These are phyloP conservation scores for Aphyosemion australe DNA, from an alignment of 2,113 vertebrate genomes.

Conservation along the genomic window DNA sequence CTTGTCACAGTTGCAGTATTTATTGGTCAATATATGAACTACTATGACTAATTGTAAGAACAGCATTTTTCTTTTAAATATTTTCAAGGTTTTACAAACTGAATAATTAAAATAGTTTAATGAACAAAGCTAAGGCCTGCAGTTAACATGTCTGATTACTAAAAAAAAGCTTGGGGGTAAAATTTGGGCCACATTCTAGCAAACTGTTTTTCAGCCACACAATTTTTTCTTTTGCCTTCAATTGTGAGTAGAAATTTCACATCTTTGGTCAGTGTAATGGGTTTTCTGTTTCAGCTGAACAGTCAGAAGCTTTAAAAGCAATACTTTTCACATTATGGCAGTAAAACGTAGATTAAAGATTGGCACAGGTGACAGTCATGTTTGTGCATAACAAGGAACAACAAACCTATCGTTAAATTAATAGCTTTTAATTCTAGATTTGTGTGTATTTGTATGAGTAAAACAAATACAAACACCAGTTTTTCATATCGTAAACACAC, in stretches of 20 bases:
- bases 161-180: too few relatives aligned
- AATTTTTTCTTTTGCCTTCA: background rate
- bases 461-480: background rate
- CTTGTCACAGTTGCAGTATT: too few relatives aligned
- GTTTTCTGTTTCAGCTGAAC: background rate
- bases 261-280: background rate
- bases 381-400: too few relatives aligned
- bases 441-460: background rate
- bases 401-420: too few relatives aligned
- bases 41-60: too few relatives aligned
- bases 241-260: background rate
- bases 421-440: too few relatives aligned
- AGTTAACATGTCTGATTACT: background rate
- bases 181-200: background rate
- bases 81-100: too few relatives aligned
- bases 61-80: too few relatives aligned
- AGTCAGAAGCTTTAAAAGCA: background rate
- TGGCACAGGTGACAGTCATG: background rate
- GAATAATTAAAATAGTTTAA: too few relatives aligned
- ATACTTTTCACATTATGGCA: background rate
- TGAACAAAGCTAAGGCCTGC: background rate
- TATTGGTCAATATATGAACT: too few relatives aligned
- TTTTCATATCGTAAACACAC: slow-evolving; percentile 10
- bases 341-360: background rate
- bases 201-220: background rate